Conservation (phyloP, 2,113 vertebrate species). For the Osmerus eperlanus region DNA sequence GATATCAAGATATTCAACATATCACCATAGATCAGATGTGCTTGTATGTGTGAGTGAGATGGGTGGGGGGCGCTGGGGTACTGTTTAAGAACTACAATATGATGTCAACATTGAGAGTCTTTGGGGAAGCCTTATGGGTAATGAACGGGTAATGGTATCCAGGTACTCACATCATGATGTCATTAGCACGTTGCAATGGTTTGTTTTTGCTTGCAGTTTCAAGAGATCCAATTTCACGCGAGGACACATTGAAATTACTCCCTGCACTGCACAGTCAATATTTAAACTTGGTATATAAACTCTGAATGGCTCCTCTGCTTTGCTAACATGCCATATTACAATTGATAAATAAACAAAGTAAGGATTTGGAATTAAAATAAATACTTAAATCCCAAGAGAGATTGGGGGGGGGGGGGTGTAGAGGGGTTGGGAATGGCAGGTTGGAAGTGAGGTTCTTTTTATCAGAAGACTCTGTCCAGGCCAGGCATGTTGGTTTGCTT, state of each 20-base stretch:
- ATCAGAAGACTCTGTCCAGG: conserved; percentile 1
- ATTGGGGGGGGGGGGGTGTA: neutral
- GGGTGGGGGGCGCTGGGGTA: too few relatives aligned
- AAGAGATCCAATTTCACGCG: conserved; percentile 6
- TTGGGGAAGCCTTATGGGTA: neutral
- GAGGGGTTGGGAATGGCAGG: neutral
- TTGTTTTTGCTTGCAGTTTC: conserved; percentile 5
- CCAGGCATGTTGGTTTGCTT: neutral
- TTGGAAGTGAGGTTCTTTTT: neutral
- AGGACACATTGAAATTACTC: neutral
- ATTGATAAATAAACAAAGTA: conserved; percentile 18
- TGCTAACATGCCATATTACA: neutral
- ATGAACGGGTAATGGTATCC: conserved; percentile 1
- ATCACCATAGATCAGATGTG: too few relatives aligned
- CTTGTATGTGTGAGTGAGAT: too few relatives aligned
- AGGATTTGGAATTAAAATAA: conserved; percentile 17
- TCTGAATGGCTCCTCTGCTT: neutral
- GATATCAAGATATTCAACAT: too few relatives aligned
- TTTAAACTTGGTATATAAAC: conserved; percentile 6
- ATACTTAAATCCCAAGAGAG: conserved; percentile 1
- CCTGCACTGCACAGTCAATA: conserved; percentile 10
- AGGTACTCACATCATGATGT: conserved; percentile 5
- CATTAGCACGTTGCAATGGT: conserved; percentile 2
- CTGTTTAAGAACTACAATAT: too few relatives aligned
- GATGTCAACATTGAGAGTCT: neutral